phyloP scores from a whole-genome alignment of 1,140 invertebrate species.

The Drosophila grimshawi region DNA sequence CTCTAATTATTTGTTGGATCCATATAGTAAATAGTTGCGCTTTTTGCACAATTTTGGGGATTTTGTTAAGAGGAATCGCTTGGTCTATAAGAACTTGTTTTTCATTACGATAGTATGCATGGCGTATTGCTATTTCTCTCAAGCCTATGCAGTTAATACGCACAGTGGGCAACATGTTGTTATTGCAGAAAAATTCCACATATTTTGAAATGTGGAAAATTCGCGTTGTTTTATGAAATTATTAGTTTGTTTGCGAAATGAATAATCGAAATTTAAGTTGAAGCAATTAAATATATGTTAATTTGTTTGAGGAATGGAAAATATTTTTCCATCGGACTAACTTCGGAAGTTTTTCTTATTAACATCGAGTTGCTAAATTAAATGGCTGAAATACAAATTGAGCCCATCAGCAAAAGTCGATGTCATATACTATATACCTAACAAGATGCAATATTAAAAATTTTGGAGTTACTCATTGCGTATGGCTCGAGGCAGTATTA shows the following conservation, averaged over 20 bases:
- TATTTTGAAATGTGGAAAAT: not conserved
- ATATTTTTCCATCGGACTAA: conserved; percentile 32
- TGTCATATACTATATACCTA: conserved; percentile 10
- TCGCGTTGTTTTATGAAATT: not conserved
- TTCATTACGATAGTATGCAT: too few relatives aligned
- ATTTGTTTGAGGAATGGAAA: conserved; percentile 59
- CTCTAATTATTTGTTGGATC: too few relatives aligned
- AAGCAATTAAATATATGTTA: conserved; percentile 50
- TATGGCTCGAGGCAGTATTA: conserved; percentile 42
- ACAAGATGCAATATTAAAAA: conserved; percentile 23
- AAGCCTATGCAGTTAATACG: conserved; percentile 14
- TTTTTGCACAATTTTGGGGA: too few relatives aligned
- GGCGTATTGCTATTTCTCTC: conserved; percentile 29
- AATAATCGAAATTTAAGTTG: conserved; percentile 42
- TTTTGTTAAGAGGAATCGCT: too few relatives aligned
- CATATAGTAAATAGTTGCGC: too few relatives aligned
- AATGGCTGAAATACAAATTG: conserved; percentile 38
- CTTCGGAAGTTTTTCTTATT: conserved; percentile 70
- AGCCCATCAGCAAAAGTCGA: conserved; percentile 15
- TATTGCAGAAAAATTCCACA: not conserved
- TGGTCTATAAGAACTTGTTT: too few relatives aligned
- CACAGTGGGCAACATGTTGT: conserved; percentile 45
- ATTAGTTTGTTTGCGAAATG: conserved; percentile 45
- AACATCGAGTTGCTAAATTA: conserved; percentile 65
- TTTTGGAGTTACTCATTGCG: conserved; percentile 24